These are phyloP conservation scores for Tetramorium parvispinum DNA, from an alignment of 1,140 invertebrate species.

Conservation along the genomic window DNA sequence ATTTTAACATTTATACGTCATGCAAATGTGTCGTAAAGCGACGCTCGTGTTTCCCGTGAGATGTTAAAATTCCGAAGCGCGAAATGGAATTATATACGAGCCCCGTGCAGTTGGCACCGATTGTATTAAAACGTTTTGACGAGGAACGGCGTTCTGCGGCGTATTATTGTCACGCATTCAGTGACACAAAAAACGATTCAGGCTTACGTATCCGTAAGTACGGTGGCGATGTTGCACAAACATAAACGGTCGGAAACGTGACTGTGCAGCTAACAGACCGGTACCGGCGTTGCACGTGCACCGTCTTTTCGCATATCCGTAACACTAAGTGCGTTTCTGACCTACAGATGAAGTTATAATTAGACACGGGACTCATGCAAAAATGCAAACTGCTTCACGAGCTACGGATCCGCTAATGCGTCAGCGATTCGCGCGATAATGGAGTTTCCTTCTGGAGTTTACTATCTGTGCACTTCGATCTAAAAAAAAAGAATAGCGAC, in stretches of 20 bases:
- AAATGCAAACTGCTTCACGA: background rate
- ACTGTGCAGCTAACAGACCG: conserved; percentile 81
- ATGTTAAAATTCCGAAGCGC: conserved; percentile 4
- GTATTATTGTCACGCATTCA: conserved; percentile 59
- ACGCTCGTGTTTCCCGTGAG: background rate
- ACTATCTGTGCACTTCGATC: background rate
- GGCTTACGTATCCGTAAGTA: conserved; percentile 9
- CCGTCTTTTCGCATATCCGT: conserved; percentile 71
- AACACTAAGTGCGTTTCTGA: conserved; percentile 54
- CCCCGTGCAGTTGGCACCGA: conserved; percentile 33
- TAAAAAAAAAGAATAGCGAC: background rate
- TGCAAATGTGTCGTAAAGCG: background rate
- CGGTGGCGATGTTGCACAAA: conserved; percentile 70
- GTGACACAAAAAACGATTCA: conserved; percentile 59
- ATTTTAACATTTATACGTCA: background rate
- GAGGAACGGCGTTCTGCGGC: conserved; percentile 34
- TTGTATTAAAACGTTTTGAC: conserved; percentile 41
- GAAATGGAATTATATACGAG: conserved; percentile 2
- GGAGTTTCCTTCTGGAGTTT: background rate
- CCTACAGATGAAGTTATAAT: conserved; percentile 80
- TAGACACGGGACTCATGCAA: conserved; percentile 64
- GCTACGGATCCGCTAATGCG: background rate
- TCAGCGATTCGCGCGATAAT: background rate
- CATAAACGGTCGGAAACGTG: conserved; percentile 79
- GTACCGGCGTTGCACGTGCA: conserved; percentile 78